Base-by-base conservation (phyloP, 2,113 vertebrate genomes). In the Alosa alosa region DNA sequence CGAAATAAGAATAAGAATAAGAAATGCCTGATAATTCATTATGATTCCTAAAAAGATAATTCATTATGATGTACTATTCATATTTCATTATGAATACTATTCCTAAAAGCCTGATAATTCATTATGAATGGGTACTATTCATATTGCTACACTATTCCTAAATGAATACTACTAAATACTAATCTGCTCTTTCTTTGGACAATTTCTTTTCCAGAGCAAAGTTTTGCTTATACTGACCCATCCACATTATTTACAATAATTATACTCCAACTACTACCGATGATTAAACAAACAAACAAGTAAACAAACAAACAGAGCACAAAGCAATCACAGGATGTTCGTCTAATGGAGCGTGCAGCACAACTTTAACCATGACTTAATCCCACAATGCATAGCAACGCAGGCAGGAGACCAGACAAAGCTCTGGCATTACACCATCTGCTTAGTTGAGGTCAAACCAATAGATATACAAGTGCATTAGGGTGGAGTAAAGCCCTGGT, bases 361-460 rank as follows among this genome's bases (percentile, higher is more conserved):
- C 25, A 72, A 15, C 31, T 13, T 36, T 78, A 17, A 39, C 72
- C 72, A 78, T 78, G 72, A 78, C 72, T 41, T 39, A 78, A 78
- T 78, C 72, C 72, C 72, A 78, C 72, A 78, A 78, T 78, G 72
- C 72, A 78, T 41, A 78, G 72, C 72, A 78, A 78, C 72, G 13
- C 72, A 11, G 31, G 72, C 72, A 15, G 72, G 3, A 39, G 72
- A 36, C 17, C 72, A 78, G 39, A 78, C 72, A 39, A 78, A 78
- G 72, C 72, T 31, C 13, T 78, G 50, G 6, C 60, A 18, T 87
- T 90, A 92, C 90, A 89, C 93, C 92, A 91, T 88, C 91, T 92
- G 91, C 93, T 92, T 91, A 89, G 90, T 84, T 90, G 90, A 52
- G 86, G 84, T 90, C 89, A 88, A 90, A 91, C 82, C 88, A 88